Evolutionary conservation across 2,888 invertebrate genomes (phyloP).

Genomic region (Amblyteles armatorius): DNA sequence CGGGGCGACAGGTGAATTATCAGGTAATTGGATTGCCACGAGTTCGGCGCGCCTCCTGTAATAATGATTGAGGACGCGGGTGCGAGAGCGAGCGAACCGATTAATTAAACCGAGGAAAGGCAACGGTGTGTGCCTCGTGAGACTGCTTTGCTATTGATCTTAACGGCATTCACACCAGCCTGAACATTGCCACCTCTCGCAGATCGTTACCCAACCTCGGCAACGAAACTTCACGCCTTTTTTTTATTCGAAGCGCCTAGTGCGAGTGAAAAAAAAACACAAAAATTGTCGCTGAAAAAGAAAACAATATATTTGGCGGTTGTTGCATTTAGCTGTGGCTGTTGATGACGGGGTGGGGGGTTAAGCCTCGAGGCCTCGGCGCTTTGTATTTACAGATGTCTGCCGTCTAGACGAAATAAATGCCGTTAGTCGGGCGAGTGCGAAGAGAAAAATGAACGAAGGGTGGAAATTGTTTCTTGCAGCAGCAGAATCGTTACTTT

Average conservation of each 20-base stretch:
- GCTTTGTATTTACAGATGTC: slow-evolving; percentile 32
- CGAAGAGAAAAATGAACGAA: slow-evolving; percentile 26
- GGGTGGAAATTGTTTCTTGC: slow-evolving; percentile 35
- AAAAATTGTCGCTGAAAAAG: slow-evolving; percentile 9
- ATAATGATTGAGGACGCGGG: slow-evolving; percentile 49
- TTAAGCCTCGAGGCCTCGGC: not conserved
- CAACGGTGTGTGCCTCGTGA: slow-evolving; percentile 16
- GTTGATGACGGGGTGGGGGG: not conserved
- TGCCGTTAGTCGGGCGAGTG: slow-evolving; percentile 45
- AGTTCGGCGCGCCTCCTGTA: slow-evolving; percentile 31
- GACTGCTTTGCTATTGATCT: slow-evolving; percentile 45
- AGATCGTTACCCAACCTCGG: not conserved
- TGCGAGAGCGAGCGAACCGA: slow-evolving; percentile 33
- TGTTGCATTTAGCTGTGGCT: not conserved
- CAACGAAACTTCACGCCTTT: not conserved
- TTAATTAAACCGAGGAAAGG: slow-evolving; percentile 47
- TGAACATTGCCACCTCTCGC: slow-evolving; percentile 1
- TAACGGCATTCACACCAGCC: not conserved
- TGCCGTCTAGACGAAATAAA: slow-evolving; percentile 57
- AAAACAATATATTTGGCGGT: not conserved
- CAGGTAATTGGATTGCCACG: slow-evolving; percentile 47
- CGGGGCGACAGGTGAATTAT: slow-evolving; percentile 47
- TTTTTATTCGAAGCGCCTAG: not conserved
- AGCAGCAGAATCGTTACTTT: slow-evolving; percentile 44
- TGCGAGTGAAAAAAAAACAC: not conserved